Evolutionary conservation across 1,140 invertebrate species (phyloP).

Genomic region (Drosophila watanabei): DNA sequence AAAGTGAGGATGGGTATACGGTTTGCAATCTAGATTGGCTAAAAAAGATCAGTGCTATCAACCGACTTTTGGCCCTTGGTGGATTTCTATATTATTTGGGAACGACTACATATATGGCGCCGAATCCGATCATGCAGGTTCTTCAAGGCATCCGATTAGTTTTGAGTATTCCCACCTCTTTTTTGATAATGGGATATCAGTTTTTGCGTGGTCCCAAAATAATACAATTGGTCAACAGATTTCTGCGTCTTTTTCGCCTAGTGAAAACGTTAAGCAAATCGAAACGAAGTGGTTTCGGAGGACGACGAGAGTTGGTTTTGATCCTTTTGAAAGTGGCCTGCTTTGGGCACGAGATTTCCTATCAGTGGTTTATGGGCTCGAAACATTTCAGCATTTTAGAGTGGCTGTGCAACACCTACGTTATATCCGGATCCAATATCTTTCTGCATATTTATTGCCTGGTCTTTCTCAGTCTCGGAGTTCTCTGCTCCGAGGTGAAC

Average conservation of each 20-base stretch:
- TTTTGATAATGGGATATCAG: constrained; percentile 27
- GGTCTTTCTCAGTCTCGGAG: constrained; percentile 45
- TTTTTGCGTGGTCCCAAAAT: constrained; percentile 1
- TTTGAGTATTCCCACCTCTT: background rate
- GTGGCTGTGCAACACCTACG: background rate
- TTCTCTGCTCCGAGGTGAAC: constrained; percentile 46
- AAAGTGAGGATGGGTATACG: background rate
- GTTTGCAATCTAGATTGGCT: constrained; percentile 1
- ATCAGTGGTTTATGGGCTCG: accelerated
- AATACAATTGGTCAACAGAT: constrained; percentile 22
- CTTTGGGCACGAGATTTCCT: constrained; percentile 4
- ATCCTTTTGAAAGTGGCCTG: constrained; percentile 9
- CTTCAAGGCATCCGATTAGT: background rate
- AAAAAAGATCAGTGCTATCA: constrained; percentile 24
- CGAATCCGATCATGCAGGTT: background rate
- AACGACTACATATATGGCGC: accelerated
- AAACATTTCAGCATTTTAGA: background rate
- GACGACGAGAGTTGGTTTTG: constrained; percentile 32
- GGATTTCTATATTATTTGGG: background rate
- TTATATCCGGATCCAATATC: constrained; percentile 3
- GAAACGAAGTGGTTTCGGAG: constrained; percentile 17
- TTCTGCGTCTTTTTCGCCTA: constrained; percentile 25
- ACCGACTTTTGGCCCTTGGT: background rate
- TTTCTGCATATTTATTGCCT: constrained; percentile 31
- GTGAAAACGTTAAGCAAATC: constrained; percentile 2